Evolutionary conservation across 2,113 vertebrate genomes (phyloP).

Genomic region (Corydoras maculifer): DNA sequence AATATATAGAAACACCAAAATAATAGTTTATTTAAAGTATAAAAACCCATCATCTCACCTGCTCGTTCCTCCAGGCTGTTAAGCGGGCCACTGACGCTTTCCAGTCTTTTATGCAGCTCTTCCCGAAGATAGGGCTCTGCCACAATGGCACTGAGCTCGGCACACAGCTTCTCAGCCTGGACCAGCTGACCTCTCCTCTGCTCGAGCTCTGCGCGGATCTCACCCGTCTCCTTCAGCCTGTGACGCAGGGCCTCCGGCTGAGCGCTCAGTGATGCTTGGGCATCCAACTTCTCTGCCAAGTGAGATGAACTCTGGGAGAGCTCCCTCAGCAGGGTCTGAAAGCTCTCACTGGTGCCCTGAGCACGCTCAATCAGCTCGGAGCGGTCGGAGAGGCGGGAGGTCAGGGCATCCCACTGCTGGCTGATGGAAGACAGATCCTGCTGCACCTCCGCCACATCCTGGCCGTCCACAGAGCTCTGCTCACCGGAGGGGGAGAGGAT

Average conservation of each 20-base stretch:
- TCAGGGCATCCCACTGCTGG: conserved; percentile 84
- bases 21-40: too few species aligned
- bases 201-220: conserved; percentile 88
- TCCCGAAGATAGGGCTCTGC: conserved; percentile 92
- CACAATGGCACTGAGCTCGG: conserved; percentile 81
- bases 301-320: conserved; percentile 76
- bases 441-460: conserved; percentile 71
- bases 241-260: conserved; percentile 86
- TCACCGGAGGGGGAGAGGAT: conserved; percentile 71
- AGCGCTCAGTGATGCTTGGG: conserved; percentile 78
- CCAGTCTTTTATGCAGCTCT: conserved; percentile 85
- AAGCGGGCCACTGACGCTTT: conserved; percentile 80
- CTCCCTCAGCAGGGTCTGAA: conserved; percentile 77
- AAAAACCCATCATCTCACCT: conserved; percentile 61
- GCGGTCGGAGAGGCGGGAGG: conserved; percentile 71
- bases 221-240: conserved; percentile 88
- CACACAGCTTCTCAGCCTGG: conserved; percentile 78
- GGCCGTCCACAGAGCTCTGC: conserved; percentile 65
- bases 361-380: conserved; percentile 86
- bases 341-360: conserved; percentile 82
- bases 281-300: conserved; percentile 74
- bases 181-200: conserved; percentile 72
- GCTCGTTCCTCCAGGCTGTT: conserved; percentile 87
- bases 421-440: conserved; percentile 79
- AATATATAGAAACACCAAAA: too few species aligned